Base-by-base conservation (phyloP, 2,113 vertebrate genomes). In the Hypanus sabinus region DNA sequence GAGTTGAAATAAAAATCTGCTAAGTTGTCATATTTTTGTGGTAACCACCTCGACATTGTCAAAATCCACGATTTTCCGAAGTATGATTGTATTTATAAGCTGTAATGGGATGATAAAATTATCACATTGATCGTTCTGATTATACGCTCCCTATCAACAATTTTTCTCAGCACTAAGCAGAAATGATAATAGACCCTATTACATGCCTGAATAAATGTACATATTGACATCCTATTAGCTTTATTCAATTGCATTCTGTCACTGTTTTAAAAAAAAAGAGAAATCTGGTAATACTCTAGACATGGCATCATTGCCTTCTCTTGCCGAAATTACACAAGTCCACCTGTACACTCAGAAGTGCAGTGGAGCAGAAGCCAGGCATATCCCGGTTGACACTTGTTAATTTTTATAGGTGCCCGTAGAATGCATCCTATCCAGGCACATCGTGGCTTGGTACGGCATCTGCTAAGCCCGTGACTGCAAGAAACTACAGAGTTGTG, bases 101-200 rank as follows among this genome's bases (percentile, higher is more conserved):
- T 33, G 85, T 36, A 20, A 65, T 90, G 33, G 60, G 85, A 88
- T 16, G 57, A 60, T 88, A 88, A 88, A 88, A 88, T 88, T 33
- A 90, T 68, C 62, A 7, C 85, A 90, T 33, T 18, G 30, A 79
- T 79, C 1, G 3, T 36, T 36, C n/a, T 79, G 10, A 79, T 79
- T 79, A 16, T 79, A 36, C 76, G 36, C n/a, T n/a, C n/a, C 76
- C 60, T 18, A 65, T 65, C 81, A 22, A 65, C 85, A 65, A 20
- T 90, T 65, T 65, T 88, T 65, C 83, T 88, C 30, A 33, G n/a
- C 57, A 62, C 30, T 90, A 65, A 90, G 62, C 57, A 65, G 81
- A 57, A 85, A 27, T 55, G 38, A 85, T 55, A 55, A 33, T 88
- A 62, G 57, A 1, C 24, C 71, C 27, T 33, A 57, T 60, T 8